Evolutionary conservation across 2,113 vertebrate species (phyloP), one percentile per base, ranked within the genome.

Genomic region (Propithecus coquereli): DNA sequence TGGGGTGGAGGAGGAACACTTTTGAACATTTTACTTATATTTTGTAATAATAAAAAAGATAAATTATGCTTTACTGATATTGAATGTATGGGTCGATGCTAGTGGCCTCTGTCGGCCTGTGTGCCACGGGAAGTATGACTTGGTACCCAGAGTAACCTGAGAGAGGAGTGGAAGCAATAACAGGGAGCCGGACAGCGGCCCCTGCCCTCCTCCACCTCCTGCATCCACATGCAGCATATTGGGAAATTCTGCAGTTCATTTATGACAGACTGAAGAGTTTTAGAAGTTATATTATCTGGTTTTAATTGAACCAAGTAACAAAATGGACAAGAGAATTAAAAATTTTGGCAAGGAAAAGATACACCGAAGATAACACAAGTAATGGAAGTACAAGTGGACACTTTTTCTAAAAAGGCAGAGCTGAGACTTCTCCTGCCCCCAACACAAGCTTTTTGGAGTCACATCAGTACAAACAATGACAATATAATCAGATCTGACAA

Each of bases 251-350:
- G 17, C 59, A 57, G 20, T 68, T 73, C 37, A 20, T 22, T 30
- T 0, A 3, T 37, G 14, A 70, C 52, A 54, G 34, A 70, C 34
- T 50, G 47, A 93, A 40, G 11, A 27, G 14, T 37, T 73, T 45
- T n/a, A 63, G 32, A 20, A 14, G 45, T 40, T 34, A 2, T 71
- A 5, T 34, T 57, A 61, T 34, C 47, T 70, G 59, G 12, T 87
- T 86, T 34, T 84, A 87, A 73, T 18, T 57, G 80, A 95, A 57
- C 11, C 32, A 43, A 61, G 54, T 63, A 86, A 93, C n/a, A 80
- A 90, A 91, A 70, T 8, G 11, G 37, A 81, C 68, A 71, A 59
- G 5, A 40, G 82, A 76, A n/a, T 57, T 89, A 22, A 68, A 63
- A 76, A 37, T 12, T 30, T 25, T 66, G 84, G n/a, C 52, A 85